Evolutionary conservation across 2,888 invertebrate genomes (phyloP), one percentile per base, ranked within the genome.

Genomic region (Bombyx huttoni): DNA sequence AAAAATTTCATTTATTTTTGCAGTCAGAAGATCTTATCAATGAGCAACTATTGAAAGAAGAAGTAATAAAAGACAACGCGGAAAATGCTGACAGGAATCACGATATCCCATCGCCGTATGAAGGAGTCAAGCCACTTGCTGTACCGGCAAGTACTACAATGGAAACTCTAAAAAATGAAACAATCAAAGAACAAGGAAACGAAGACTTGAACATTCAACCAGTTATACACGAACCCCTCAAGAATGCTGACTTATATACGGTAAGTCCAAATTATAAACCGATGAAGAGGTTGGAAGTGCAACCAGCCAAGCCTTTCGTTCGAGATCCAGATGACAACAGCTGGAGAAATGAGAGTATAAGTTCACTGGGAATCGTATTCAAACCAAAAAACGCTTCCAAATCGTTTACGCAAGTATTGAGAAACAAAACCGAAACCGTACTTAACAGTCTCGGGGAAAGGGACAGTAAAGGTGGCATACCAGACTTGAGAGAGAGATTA

Each of bases 291-390:
- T 70, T 87, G 46, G 86, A 86, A 49, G 73, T 86, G 0, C 78
- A 78, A 58, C 75, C 81, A 7, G 66, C 75, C 1, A 86, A 83
- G 56, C 70, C 66, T 3, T 78, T 79, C 52, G 61, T 81, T 13
- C 65, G 86, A 61, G 75, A 88, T 52, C 88, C 87, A 0, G 87
- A 88, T 52, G 88, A 88, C 55, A 86, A 86, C 54, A 86, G 84
- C 55, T 88, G 88, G 88, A 75, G 88, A 64, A 88, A 87, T 56
- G 85, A 87, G 66, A 87, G 88, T 56, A 76, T 88, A 48, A 87
- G 81, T 58, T 85, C 83, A 6, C 55, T 85, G 46, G 88, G 88
- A 34, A 87, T 88, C n/a, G 86, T 87, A 13, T 87, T 86, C 54
- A 87, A 87, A 58, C 78, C 84, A 0, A 86, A 83, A 56, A 85